Percentiles rank a stretch among this genome's conserved stretches.
Conservation (phyloP, 1,140 invertebrate genomes). For the Frieseomelitta varia region DNA sequence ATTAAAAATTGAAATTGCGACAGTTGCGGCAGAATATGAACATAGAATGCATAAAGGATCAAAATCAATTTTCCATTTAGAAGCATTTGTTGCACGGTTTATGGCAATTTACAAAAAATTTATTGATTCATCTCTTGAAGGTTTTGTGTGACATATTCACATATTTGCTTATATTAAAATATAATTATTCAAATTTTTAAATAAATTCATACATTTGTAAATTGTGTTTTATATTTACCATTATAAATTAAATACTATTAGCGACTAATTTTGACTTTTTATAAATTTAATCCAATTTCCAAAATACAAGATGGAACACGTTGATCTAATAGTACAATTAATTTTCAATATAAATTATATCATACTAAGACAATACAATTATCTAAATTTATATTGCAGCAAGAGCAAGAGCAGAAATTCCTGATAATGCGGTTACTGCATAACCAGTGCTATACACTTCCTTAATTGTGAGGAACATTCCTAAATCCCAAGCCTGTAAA, state of each 20-base stretch:
- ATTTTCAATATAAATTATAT: conserved; percentile 51
- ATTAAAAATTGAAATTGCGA: conserved; percentile 92
- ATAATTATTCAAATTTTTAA: conserved; percentile 51
- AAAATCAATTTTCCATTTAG: conserved; percentile 98
- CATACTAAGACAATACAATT: not conserved
- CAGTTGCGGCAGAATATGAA: conserved; percentile 94
- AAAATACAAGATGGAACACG: conserved; percentile 35
- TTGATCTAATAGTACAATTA: conserved; percentile 35
- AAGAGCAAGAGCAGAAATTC: conserved; percentile 70
- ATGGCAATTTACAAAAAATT: conserved; percentile 97
- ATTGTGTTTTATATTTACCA: not conserved
- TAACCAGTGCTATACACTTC: conserved; percentile 88
- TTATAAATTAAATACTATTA: conserved; percentile 15
- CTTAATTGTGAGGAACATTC: conserved; percentile 87
- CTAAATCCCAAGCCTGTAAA: conserved; percentile 86
- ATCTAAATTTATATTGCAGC: conserved; percentile 66
- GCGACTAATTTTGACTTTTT: conserved; percentile 39
- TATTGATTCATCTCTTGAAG: conserved; percentile 85
- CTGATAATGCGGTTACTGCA: conserved; percentile 82
- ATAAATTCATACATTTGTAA: conserved; percentile 30
- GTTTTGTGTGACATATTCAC: conserved; percentile 58
- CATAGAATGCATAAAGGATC: conserved; percentile 94
- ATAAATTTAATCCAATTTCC: conserved; percentile 28
- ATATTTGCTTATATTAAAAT: conserved; percentile 11
- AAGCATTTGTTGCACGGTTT: conserved; percentile 97